Percentiles rank a stretch among this genome's conserved stretches.
These are phyloP conservation scores for Nemapogon koenigi DNA, from an alignment of 2,888 invertebrate species.

Conservation along the genomic window DNA sequence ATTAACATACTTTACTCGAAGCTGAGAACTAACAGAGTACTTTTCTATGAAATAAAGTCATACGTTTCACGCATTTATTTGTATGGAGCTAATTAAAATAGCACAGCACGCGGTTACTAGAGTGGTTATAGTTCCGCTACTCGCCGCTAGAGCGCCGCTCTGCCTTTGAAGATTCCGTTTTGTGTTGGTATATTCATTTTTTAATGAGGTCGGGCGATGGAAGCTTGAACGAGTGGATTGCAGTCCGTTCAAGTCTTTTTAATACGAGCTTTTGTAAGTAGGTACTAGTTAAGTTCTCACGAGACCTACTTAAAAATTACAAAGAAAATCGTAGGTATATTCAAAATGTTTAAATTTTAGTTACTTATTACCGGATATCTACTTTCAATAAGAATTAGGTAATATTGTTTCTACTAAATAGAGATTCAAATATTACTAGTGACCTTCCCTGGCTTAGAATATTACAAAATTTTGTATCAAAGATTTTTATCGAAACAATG, in stretches of 20 bases:
- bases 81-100: constrained; percentile 63
- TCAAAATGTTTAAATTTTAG: too few relatives aligned
- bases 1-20: constrained; percentile 62
- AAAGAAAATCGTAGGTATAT: too few relatives aligned
- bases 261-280: constrained; percentile 26
- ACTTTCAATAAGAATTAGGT: too few relatives aligned
- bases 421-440: too few relatives aligned
- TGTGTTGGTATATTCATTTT: constrained; percentile 44
- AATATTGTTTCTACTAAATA: too few relatives aligned
- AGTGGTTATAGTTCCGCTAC: constrained; percentile 56
- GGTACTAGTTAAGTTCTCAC: constrained; percentile 10
- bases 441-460: too few relatives aligned
- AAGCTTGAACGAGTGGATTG: constrained; percentile 33
- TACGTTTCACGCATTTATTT: constrained; percentile 56
- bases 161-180: constrained; percentile 47
- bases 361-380: too few relatives aligned
- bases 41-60: constrained; percentile 32
- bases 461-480: too few relatives aligned
- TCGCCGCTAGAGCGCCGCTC: constrained; percentile 54
- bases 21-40: constrained; percentile 50
- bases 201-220: constrained; percentile 60
- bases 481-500: too few relatives aligned
- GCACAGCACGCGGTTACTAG: constrained; percentile 54
- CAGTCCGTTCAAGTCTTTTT: constrained; percentile 23
- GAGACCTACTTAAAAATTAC: constrained; percentile 22